phyloP scores from a whole-genome alignment of 2,797 vertebrate genomes.

The Enoplosus armatus region DNA sequence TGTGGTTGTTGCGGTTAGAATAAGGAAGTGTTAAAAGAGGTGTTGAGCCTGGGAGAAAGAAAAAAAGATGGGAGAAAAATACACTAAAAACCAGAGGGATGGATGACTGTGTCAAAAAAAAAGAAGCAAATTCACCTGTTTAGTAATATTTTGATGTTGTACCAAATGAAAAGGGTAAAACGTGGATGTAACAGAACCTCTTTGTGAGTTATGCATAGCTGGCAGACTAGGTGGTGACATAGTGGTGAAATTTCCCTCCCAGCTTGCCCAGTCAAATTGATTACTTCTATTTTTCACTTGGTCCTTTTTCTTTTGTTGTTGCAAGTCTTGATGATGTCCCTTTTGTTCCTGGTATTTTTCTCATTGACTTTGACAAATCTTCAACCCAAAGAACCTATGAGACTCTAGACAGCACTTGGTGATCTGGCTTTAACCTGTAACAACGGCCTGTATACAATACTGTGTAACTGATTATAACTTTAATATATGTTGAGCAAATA shows the following conservation, averaged over 20 bases:
- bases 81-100: neutral
- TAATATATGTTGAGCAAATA: neutral
- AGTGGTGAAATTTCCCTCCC: neutral
- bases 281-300: constrained; percentile 9
- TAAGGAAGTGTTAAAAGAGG: constrained; percentile 4
- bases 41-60: neutral
- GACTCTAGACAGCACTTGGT: neutral
- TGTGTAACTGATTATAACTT: neutral
- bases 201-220: neutral
- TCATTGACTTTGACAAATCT: constrained; percentile 2
- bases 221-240: neutral
- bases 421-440: neutral
- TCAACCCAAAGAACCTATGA: neutral
- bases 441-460: too few relatives aligned
- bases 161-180: neutral
- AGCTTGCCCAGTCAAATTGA: constrained; percentile 6
- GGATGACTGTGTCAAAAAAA: constrained; percentile 2
- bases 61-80: neutral
- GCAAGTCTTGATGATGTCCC: neutral
- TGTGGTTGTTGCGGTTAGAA: neutral
- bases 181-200: neutral
- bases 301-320: neutral
- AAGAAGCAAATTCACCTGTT: constrained; percentile 1
- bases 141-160: constrained; percentile 1
- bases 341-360: neutral